phyloP scores from a whole-genome alignment of 2,888 invertebrate species.

The Aradus depressus region DNA sequence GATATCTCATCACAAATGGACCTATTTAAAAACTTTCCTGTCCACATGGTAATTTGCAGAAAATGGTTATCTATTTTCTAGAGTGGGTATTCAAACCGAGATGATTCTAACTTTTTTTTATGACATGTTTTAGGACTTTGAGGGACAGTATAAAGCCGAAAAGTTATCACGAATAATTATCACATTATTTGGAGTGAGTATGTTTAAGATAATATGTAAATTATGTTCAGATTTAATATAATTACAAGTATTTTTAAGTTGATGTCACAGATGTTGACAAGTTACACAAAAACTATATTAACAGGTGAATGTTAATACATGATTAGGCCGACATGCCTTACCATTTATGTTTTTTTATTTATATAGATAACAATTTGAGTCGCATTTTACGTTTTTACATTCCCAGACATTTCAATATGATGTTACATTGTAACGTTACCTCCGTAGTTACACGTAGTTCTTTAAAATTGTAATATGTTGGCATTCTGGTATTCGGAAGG shows the following conservation, averaged over 20 bases:
- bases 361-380: too few species aligned
- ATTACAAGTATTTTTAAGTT: not conserved
- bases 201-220: not conserved
- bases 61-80: not conserved
- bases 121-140: constrained; percentile 63
- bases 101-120: constrained; percentile 22
- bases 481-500: too few species aligned
- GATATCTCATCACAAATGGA: too few species aligned
- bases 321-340: too few species aligned
- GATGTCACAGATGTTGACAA: not conserved
- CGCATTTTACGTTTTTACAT: too few species aligned
- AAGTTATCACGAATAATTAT: constrained; percentile 81
- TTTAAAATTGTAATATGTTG: too few species aligned
- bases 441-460: too few species aligned
- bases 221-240: not conserved
- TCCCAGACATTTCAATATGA: too few species aligned
- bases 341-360: too few species aligned
- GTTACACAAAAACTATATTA: too few species aligned
- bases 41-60: constrained; percentile 37
- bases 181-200: constrained; percentile 67
- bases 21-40: constrained; percentile 37
- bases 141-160: constrained; percentile 83
- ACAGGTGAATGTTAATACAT: too few species aligned
- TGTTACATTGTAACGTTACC: too few species aligned
- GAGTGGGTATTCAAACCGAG: not conserved